These are phyloP conservation scores for Macquaria ambigua DNA, from an alignment of 2,113 vertebrate genomes.

Conservation along the genomic window DNA sequence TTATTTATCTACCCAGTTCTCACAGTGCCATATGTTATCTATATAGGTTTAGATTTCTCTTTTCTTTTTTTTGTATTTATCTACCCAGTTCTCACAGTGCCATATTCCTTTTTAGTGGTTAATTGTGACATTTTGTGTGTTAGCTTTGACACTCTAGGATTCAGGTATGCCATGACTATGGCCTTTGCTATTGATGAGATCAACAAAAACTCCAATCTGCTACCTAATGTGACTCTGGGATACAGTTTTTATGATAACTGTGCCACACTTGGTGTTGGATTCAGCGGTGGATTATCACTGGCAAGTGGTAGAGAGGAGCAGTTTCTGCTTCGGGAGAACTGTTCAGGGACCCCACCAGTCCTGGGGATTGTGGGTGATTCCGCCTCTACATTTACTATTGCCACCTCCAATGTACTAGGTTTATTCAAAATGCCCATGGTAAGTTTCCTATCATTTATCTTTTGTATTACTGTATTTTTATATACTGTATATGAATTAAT, in stretches of 20 bases:
- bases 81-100: not conserved
- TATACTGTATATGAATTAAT: too few relatives aligned
- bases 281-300: slow-evolving; percentile 72
- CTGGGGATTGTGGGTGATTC: slow-evolving; percentile 74
- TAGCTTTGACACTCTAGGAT: slow-evolving; percentile 74
- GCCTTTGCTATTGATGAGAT: slow-evolving; percentile 80
- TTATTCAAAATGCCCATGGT: slow-evolving; percentile 1
- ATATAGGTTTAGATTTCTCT: not conserved
- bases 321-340: slow-evolving; percentile 46
- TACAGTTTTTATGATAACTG: slow-evolving; percentile 81
- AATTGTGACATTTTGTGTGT: not conserved
- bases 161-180: slow-evolving; percentile 78
- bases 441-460: not conserved
- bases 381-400: not conserved
- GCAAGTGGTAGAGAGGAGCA: slow-evolving; percentile 62
- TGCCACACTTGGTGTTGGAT: slow-evolving; percentile 70
- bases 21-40: not conserved
- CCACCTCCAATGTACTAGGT: not conserved
- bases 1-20: not conserved
- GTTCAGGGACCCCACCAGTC: slow-evolving; percentile 67
- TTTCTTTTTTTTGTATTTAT: too few relatives aligned
- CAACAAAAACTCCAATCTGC: slow-evolving; percentile 70
- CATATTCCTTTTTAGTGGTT: not conserved
- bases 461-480: not conserved
- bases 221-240: slow-evolving; percentile 78